These are phyloP conservation scores for Drosophila acutilabella DNA, from an alignment of 2,888 invertebrate genomes.

Conservation along the genomic window DNA sequence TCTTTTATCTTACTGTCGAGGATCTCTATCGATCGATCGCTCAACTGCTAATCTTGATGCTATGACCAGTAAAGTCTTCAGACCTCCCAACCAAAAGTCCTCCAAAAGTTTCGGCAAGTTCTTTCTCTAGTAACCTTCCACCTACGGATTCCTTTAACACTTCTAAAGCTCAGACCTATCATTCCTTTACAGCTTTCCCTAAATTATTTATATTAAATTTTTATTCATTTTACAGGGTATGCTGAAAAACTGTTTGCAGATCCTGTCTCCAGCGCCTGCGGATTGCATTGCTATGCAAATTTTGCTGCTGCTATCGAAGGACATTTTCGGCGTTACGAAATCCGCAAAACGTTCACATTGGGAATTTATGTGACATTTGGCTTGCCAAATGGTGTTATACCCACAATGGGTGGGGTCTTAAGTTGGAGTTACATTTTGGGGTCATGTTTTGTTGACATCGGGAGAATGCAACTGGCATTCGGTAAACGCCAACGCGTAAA, in stretches of 20 bases:
- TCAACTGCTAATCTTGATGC: too few relatives aligned
- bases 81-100: too few relatives aligned
- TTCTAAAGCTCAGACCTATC: too few relatives aligned
- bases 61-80: too few relatives aligned
- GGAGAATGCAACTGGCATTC: slow-evolving; percentile 35
- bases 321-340: slow-evolving; percentile 21
- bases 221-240: slow-evolving; percentile 27
- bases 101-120: too few relatives aligned
- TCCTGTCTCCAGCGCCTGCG: background rate
- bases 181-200: background rate
- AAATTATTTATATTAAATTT: background rate
- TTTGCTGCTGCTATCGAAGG: slow-evolving; percentile 30
- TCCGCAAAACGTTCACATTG: slow-evolving; percentile 37
- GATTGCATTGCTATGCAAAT: slow-evolving; percentile 60
- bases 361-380: slow-evolving; percentile 44
- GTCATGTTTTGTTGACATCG: slow-evolving; percentile 68
- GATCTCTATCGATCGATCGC: too few relatives aligned
- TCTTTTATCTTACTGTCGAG: too few relatives aligned
- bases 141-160: background rate
- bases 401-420: background rate
- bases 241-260: background rate
- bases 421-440: slow-evolving; percentile 54
- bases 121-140: too few relatives aligned
- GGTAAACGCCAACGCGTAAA: slow-evolving; percentile 43
- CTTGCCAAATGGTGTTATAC: background rate